These are phyloP conservation scores for Corythoichthys haematopterus DNA, from an alignment of 2,113 vertebrate genomes.

Conservation along the genomic window DNA sequence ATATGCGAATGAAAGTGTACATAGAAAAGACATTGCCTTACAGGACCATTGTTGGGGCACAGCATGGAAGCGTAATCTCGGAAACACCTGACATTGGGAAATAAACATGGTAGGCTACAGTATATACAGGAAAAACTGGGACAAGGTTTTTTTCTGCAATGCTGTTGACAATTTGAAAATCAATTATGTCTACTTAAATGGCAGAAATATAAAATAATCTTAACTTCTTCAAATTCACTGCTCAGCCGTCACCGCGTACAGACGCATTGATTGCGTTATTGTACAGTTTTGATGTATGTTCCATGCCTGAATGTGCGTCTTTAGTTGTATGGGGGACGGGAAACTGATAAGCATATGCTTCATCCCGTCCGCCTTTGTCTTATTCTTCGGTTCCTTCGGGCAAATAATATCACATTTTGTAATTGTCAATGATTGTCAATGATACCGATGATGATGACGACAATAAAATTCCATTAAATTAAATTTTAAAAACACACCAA, in stretches of 20 bases:
- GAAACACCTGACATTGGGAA: slow-evolving; percentile 1
- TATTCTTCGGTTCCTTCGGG: no score
- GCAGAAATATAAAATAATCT: background rate
- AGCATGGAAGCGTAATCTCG: slow-evolving; percentile 14
- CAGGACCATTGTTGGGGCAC: slow-evolving; percentile 19
- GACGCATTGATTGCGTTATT: no score
- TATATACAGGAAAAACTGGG: background rate
- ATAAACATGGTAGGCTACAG: background rate
- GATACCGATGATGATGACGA: no score
- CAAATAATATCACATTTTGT: no score
- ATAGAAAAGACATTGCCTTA: background rate
- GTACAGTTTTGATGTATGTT: no score
- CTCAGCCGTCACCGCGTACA: no score
- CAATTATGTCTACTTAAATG: background rate
- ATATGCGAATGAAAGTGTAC: slow-evolving; percentile 24
- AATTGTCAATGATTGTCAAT: no score
- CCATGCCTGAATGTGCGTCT: no score
- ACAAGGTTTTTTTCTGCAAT: background rate
- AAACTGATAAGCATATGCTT: no score
- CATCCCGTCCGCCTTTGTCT: no score
- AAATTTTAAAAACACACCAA: background rate
- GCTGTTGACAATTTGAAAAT: background rate
- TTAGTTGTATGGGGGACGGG: no score
- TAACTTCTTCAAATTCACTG: background rate
- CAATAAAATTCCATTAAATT: background rate